These are phyloP conservation scores for Crocodylus rhombifer DNA, from an alignment of 2,797 vertebrate species.

Conservation along the genomic window DNA sequence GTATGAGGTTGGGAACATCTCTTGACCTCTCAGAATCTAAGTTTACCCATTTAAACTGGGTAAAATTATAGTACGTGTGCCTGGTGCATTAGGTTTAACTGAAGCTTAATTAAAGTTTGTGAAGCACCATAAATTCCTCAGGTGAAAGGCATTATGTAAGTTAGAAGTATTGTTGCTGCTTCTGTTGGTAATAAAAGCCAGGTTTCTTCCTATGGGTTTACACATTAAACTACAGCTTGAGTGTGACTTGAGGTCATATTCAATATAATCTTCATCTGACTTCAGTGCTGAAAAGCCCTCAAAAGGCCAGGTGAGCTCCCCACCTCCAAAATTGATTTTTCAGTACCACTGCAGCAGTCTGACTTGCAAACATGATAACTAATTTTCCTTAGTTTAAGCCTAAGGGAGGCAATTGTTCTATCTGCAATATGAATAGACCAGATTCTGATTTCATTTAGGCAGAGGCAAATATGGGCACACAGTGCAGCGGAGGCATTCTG, in stretches of 20 bases:
- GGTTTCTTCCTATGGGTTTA: background rate
- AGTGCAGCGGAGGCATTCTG: background rate
- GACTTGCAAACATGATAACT: background rate
- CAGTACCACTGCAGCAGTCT: background rate
- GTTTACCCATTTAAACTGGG: background rate
- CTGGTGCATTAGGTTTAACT: background rate
- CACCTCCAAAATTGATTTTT: background rate
- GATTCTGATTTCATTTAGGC: background rate
- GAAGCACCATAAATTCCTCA: background rate
- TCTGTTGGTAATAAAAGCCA: background rate
- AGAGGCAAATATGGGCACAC: background rate
- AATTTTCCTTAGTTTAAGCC: background rate
- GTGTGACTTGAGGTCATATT: background rate
- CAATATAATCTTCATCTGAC: background rate
- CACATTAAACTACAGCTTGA: background rate
- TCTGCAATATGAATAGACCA: fast-evolving
- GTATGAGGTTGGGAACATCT: background rate
- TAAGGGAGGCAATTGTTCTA: background rate
- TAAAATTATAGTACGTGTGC: background rate
- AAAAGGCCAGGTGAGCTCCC: background rate
- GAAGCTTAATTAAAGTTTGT: conserved; percentile 28
- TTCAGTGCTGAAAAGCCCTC: background rate
- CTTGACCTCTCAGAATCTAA: background rate
- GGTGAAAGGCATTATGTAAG: background rate
- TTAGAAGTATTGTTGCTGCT: background rate